A percentile compares a stretch with the other conserved stretches of the same genome.
phyloP scores from a whole-genome alignment of 2,113 vertebrate genomes.

The Glaucomys volans region DNA sequence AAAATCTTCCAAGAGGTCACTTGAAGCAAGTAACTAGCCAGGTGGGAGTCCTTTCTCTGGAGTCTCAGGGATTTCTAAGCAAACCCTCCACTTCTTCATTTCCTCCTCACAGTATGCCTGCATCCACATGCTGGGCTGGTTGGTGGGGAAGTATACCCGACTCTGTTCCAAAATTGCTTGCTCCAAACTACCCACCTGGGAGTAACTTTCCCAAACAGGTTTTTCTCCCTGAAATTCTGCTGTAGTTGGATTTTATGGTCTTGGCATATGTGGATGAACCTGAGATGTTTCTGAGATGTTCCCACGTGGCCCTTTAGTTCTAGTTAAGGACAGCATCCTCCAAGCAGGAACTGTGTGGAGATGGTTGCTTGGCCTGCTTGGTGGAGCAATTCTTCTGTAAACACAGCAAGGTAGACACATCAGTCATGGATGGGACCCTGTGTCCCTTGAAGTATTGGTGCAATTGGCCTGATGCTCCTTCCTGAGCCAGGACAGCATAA shows the following conservation, averaged over 20 bases:
- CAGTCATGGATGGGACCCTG: neutral
- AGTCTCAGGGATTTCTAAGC: neutral
- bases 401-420: neutral
- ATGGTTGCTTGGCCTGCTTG: neutral
- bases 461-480: neutral
- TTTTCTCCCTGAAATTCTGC: neutral
- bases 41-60: neutral
- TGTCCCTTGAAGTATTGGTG: neutral
- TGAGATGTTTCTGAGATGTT: neutral
- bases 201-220: neutral
- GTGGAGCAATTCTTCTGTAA: neutral
- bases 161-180: neutral
- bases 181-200: slow-evolving; percentile 12
- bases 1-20: slow-evolving; percentile 2
- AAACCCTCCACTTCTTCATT: neutral
- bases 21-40: neutral
- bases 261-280: neutral
- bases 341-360: neutral
- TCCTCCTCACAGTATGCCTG: neutral
- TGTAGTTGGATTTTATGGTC: neutral
- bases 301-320: neutral
- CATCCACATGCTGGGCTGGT: neutral
- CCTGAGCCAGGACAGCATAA: neutral
- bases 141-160: neutral
- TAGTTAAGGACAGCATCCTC: neutral